These are phyloP conservation scores for Apodemia arnacis DNA, from an alignment of 2,888 invertebrate species.

Conservation along the genomic window DNA sequence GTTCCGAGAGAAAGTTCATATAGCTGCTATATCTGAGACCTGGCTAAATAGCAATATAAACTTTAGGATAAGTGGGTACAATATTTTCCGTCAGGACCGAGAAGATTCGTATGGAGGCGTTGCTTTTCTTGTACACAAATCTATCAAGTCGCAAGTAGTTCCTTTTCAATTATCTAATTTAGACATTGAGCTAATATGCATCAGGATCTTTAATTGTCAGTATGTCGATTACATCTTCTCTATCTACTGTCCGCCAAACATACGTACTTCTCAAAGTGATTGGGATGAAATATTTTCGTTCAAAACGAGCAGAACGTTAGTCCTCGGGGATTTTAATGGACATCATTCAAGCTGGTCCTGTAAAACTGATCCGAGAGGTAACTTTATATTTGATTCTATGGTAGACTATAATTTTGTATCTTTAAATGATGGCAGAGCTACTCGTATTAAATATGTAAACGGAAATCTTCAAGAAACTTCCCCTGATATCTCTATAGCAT, in stretches of 20 bases:
- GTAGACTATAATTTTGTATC: constrained; percentile 31
- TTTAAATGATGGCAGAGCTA: constrained; percentile 49
- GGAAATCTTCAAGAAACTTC: neutral
- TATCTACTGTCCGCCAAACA: neutral
- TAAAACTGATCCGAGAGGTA: constrained; percentile 51
- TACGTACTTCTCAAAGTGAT: neutral
- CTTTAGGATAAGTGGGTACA: neutral
- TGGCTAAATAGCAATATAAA: constrained; percentile 8
- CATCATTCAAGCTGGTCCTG: constrained; percentile 59
- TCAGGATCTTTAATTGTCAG: neutral
- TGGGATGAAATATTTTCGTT: constrained; percentile 4
- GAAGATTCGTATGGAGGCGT: constrained; percentile 32
- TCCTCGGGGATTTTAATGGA: constrained; percentile 56
- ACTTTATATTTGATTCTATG: constrained; percentile 41
- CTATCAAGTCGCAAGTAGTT: constrained; percentile 4
- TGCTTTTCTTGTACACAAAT: constrained; percentile 15
- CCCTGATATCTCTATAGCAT: neutral
- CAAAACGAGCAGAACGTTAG: neutral
- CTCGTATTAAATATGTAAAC: constrained; percentile 35
- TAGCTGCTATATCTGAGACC: constrained; percentile 16
- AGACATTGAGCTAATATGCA: no score
- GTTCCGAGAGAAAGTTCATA: neutral
- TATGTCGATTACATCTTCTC: neutral
- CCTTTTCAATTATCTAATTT: neutral
- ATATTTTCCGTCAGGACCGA: constrained; percentile 22